These are phyloP conservation scores for Littorina saxatilis DNA, from an alignment of 1,140 invertebrate species.

Conservation along the genomic window DNA sequence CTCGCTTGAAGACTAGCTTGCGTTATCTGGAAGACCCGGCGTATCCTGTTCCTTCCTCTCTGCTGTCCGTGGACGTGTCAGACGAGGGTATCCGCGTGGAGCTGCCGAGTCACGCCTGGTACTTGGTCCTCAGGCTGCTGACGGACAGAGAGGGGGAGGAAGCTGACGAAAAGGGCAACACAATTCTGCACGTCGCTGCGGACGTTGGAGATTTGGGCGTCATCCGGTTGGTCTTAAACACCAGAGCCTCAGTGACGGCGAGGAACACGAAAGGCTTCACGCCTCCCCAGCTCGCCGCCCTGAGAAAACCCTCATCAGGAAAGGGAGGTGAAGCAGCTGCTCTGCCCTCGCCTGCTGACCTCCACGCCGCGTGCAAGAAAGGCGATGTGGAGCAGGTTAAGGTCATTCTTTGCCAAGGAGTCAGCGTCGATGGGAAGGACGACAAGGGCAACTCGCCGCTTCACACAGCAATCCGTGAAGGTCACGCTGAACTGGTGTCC, in stretches of 20 bases:
- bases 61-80: not conserved
- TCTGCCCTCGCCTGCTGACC: not conserved
- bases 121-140: conserved; percentile 1
- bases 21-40: not conserved
- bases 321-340: not conserved
- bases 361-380: not conserved
- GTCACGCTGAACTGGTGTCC: not conserved
- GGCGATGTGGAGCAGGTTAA: not conserved
- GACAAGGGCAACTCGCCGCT: not conserved
- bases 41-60: not conserved
- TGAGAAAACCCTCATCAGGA: not conserved
- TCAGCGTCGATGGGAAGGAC: not conserved
- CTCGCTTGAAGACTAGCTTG: not conserved
- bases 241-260: not conserved
- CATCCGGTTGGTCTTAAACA: not conserved
- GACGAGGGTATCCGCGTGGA: not conserved
- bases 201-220: not conserved
- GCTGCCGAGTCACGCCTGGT: not conserved
- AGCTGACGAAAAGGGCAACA: conserved; percentile 6
- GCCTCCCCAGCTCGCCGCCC: not conserved
- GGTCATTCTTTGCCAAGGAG: not conserved
- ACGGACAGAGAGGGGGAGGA: conserved; percentile 16
- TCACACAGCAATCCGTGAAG: not conserved
- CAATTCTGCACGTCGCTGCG: conserved; percentile 7
- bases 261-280: conserved; percentile 8